phyloP scores from a whole-genome alignment of 92 coral and sea anemone species.

The Anthopleura xanthogrammica region DNA sequence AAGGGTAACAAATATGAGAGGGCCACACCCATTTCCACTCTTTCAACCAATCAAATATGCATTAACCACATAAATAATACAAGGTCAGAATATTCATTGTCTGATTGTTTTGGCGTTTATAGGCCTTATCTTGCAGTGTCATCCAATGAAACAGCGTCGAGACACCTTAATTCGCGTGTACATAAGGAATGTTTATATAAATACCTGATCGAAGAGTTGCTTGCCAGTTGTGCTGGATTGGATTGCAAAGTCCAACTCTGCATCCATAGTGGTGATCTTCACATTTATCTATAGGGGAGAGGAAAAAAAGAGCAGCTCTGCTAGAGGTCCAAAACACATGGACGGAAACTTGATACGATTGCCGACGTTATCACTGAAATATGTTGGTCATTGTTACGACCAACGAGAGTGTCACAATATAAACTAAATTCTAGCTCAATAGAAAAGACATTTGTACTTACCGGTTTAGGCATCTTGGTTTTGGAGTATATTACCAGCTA shows the following conservation, averaged over 20 bases:
- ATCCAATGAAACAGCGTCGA: background rate
- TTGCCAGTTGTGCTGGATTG: slow-evolving; percentile 98
- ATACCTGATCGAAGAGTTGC: slow-evolving; percentile 93
- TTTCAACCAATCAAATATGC: background rate
- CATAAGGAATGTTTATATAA: slow-evolving; percentile 1
- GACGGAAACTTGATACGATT: background rate
- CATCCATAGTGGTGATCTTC: slow-evolving; percentile 93
- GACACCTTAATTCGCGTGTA: slow-evolving; percentile 2
- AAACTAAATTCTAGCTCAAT: background rate
- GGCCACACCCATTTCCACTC: background rate
- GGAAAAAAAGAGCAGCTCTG: background rate
- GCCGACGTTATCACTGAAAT: background rate
- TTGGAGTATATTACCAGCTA: background rate
- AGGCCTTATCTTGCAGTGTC: background rate
- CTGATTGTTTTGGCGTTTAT: background rate
- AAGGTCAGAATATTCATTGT: background rate
- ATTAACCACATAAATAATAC: background rate
- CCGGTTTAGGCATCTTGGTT: slow-evolving; percentile 58
- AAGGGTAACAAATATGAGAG: background rate
- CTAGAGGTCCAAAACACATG: background rate
- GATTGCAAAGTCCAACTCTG: slow-evolving; percentile 94
- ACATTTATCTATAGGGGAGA: slow-evolving; percentile 70
- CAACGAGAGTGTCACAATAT: background rate
- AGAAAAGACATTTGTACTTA: slow-evolving; percentile 13
- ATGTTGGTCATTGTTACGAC: background rate